A percentile compares a stretch with the other conserved stretches of the same genome.
phyloP scores from a whole-genome alignment of 2,797 vertebrate species.

The Anableps anableps region DNA sequence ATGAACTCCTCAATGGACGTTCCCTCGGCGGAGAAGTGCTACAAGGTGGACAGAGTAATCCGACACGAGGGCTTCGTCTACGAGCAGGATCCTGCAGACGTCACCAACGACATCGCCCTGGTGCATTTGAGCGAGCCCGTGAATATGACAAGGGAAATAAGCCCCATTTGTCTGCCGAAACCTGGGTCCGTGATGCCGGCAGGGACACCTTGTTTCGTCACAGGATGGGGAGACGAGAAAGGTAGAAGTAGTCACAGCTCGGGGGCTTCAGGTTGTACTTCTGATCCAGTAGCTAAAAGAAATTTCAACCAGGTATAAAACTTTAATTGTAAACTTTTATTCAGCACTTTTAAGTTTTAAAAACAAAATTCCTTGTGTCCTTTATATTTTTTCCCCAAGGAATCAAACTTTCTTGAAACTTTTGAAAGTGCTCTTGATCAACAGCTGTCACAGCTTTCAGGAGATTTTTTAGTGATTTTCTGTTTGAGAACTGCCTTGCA shows the following conservation, averaged over 20 bases:
- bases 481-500: too few relatives aligned
- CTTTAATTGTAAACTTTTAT: not conserved
- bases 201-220: constrained; percentile 75
- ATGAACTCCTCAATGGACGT: constrained; percentile 75
- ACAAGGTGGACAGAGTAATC: constrained; percentile 71
- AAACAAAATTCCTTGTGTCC: not conserved
- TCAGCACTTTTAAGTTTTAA: not conserved
- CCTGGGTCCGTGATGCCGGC: constrained; percentile 57
- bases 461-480: too few relatives aligned
- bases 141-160: constrained; percentile 73
- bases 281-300: too few relatives aligned
- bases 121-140: constrained; percentile 74
- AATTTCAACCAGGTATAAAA: too few relatives aligned
- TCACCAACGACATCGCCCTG: constrained; percentile 77
- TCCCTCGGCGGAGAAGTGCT: constrained; percentile 69
- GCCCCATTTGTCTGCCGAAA: constrained; percentile 77
- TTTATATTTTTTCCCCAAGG: too few relatives aligned
- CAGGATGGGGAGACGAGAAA: constrained; percentile 81
- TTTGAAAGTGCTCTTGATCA: too few relatives aligned
- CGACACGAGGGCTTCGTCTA: constrained; percentile 75
- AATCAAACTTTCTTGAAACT: too few relatives aligned
- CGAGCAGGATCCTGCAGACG: constrained; percentile 63
- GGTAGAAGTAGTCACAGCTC: constrained; percentile 51
- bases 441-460: too few relatives aligned
- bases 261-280: not conserved